These are phyloP conservation scores for Conus canariensis DNA, from an alignment of 2,888 invertebrate genomes.

Conservation along the genomic window DNA sequence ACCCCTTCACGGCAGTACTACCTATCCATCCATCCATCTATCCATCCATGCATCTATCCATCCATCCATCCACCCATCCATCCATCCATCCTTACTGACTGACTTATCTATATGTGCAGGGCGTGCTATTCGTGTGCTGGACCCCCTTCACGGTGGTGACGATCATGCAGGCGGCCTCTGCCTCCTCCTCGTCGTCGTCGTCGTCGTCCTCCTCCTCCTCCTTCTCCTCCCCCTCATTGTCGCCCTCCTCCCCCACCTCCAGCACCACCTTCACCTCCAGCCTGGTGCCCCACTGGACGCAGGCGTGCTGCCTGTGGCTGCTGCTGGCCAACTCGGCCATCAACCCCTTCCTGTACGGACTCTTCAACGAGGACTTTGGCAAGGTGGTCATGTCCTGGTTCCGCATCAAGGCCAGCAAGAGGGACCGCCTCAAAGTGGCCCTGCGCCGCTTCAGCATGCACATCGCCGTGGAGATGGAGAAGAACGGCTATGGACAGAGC, in stretches of 20 bases:
- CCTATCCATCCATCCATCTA: too few relatives aligned
- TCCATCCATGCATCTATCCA: too few relatives aligned
- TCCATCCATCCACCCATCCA: too few relatives aligned
- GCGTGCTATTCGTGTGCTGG: constrained; percentile 67
- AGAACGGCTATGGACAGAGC: constrained; percentile 9
- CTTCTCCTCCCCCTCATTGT: constrained; percentile 27
- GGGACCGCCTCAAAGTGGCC: constrained; percentile 36
- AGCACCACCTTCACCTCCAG: constrained; percentile 46
- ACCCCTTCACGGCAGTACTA: too few relatives aligned
- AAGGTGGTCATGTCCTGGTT: constrained; percentile 42
- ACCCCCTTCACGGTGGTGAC: constrained; percentile 60
- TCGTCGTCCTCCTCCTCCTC: constrained; percentile 44
- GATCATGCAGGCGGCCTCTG: constrained; percentile 27
- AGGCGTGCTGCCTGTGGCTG: constrained; percentile 53
- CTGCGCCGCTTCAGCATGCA: constrained; percentile 50
- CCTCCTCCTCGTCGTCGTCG: constrained; percentile 45
- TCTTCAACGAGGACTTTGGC: constrained; percentile 63
- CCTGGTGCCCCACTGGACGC: constrained; percentile 58
- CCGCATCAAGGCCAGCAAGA: constrained; percentile 42
- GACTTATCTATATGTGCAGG: constrained; percentile 43
- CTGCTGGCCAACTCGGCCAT: constrained; percentile 36
- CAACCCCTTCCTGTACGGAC: constrained; percentile 67
- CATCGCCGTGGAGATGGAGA: constrained; percentile 49
- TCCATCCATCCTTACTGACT: too few relatives aligned
- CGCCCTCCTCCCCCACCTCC: neutral